Percentiles rank a stretch among this genome's conserved stretches.
Conservation (phyloP, 2,797 vertebrate species). For the Phoxinus dragarum region DNA sequence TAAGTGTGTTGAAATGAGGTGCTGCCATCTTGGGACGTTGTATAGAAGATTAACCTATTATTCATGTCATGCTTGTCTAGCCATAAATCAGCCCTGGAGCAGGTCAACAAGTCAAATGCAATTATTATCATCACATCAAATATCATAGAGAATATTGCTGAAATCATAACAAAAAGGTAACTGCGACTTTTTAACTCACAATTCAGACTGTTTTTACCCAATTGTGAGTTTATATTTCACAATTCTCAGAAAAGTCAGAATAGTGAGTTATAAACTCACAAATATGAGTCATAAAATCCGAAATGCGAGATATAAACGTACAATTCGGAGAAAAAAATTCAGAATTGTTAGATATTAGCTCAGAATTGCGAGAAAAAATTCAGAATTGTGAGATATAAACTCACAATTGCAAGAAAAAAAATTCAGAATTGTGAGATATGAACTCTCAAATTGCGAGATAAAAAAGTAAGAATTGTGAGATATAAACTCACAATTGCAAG, state of each 20-base stretch:
- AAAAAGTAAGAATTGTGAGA: background rate
- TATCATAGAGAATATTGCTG: background rate
- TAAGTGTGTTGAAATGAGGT: background rate
- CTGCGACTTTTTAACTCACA: background rate
- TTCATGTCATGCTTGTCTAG: background rate
- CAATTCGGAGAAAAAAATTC: too few relatives aligned
- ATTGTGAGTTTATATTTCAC: background rate
- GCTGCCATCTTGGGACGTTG: slow-evolving; percentile 21
- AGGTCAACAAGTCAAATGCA: slow-evolving; percentile 51
- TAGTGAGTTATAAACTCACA: too few relatives aligned
- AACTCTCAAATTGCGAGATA: background rate
- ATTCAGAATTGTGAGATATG: background rate
- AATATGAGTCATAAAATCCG: too few relatives aligned
- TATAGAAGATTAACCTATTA: slow-evolving; percentile 14
- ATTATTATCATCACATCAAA: background rate
- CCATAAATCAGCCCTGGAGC: slow-evolving; percentile 24
- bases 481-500: background rate
- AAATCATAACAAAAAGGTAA: background rate
- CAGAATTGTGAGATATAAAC: too few relatives aligned
- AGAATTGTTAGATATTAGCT: too few relatives aligned
- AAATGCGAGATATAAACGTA: background rate
- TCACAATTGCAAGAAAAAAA: too few relatives aligned
- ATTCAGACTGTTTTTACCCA: background rate
- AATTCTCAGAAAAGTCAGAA: background rate
- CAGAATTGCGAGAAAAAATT: too few relatives aligned